Evolutionary conservation across 2,113 vertebrate genomes (phyloP).

Genomic region (Corythaeola cristata): DNA sequence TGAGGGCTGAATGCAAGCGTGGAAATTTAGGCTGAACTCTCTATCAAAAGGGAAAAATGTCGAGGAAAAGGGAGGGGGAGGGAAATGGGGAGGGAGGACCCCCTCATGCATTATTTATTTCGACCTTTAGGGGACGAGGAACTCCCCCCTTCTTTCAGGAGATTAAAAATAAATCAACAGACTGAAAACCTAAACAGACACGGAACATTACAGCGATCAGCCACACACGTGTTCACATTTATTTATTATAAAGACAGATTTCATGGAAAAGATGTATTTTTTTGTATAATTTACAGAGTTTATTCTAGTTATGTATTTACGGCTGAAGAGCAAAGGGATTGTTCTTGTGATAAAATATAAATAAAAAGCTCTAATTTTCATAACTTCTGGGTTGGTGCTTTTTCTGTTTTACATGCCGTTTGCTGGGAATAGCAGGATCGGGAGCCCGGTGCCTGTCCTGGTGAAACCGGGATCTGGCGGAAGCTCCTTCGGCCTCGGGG

Average conservation of each 20-base stretch:
- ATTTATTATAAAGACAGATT: conserved; percentile 86
- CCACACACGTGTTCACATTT: conserved; percentile 79
- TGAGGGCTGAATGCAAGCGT: conserved; percentile 80
- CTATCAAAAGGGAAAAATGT: conserved; percentile 71
- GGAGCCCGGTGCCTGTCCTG: too few relatives aligned
- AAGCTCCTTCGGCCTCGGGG: too few relatives aligned
- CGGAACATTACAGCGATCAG: conserved; percentile 73
- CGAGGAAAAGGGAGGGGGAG: conserved; percentile 1
- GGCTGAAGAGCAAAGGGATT: conserved; percentile 57
- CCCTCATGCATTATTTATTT: conserved; percentile 84
- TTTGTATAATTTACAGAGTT: conserved; percentile 86
- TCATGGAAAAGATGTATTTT: conserved; percentile 82
- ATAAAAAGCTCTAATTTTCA: conserved; percentile 84
- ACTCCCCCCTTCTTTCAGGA: conserved; percentile 78
- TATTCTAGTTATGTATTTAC: conserved; percentile 87
- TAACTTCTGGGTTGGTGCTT: conserved; percentile 12
- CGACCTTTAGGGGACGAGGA: conserved; percentile 76
- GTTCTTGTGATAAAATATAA: conserved; percentile 74
- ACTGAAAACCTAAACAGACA: conserved; percentile 77
- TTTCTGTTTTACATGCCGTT: not conserved
- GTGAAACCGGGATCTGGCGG: too few relatives aligned
- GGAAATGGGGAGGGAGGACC: conserved; percentile 65
- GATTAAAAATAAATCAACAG: conserved; percentile 82
- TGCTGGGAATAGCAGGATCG: too few relatives aligned
- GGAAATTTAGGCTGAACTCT: conserved; percentile 82